Evolutionary conservation across 2,888 invertebrate genomes (phyloP), one percentile per base, ranked within the genome.

Genomic region (Drosophila maculinotata): DNA sequence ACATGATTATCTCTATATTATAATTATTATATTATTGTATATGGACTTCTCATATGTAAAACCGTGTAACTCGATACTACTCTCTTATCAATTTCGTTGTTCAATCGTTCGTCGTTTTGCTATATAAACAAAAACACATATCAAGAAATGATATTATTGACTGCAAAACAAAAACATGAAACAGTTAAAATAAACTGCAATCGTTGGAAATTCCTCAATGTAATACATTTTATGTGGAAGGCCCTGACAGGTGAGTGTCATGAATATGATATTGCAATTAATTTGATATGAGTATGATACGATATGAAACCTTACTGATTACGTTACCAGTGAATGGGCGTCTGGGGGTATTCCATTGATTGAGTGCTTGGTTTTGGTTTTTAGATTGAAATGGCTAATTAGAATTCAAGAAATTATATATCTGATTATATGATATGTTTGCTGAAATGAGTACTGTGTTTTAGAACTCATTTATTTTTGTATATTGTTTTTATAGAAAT

Each of bases 161-260:
- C 58, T 66, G 23, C 8, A 45, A 41, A 30, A 39, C 7, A 48
- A 30, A 14, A 36, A 28, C 0, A 31, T 5, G 17, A 58, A 64
- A 26, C 20, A 56, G 17, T 26, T 31, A 54, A 15, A 33, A 17
- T 0, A 49, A 74, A 59, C 38, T 76, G 76, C 80, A 76, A 67
- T 26, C 57, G 42, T 20, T 58, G 67, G 45, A 72, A 79, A 76
- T 80, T 76, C 63, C 73, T 47, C 14, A 49, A 62, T 42, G 30
- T 26, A 35, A 62, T 33, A 25, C 39, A 57, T 39, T 35, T 57
- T 10, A 45, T 36, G 38, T 35, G 38, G 31, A 15, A 33, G 25
- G 5, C 14, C 10, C 15, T 1, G 35, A 60, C 74, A 79, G 75
- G 75, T 75, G 60, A 75, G 75, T 58, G 48, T 20, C 10, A 17